A percentile compares a stretch with the other conserved stretches of the same genome.
Conservation (phyloP, 2,113 vertebrate species). For the Oncorhynchus tshawytscha region DNA sequence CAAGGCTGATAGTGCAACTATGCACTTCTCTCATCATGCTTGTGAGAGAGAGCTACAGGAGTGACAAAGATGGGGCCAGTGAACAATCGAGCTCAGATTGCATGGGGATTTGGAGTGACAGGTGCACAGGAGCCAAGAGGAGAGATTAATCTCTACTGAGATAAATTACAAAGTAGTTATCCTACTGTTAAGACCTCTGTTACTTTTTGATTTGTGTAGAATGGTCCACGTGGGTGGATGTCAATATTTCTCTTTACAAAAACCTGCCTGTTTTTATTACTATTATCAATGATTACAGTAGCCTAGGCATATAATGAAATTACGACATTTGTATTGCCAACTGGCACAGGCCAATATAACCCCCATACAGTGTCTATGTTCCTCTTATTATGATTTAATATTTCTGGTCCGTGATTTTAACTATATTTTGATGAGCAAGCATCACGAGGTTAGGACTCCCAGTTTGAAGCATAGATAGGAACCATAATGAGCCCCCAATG, state of each 20-base stretch:
- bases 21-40: neutral
- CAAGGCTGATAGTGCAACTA: neutral
- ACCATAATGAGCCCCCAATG: conserved; percentile 18
- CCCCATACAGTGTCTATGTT: no score
- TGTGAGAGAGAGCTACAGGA: neutral
- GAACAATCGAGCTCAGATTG: neutral
- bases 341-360: no score
- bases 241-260: neutral
- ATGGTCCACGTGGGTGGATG: neutral
- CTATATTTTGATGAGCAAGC: neutral
- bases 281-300: neutral
- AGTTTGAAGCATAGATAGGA: no score
- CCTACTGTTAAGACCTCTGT: neutral
- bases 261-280: neutral
- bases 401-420: neutral
- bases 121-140: neutral
- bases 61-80: neutral
- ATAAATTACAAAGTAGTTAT: neutral
- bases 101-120: neutral
- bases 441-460: neutral
- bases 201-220: neutral
- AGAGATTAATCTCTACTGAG: neutral
- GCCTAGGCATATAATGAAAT: neutral
- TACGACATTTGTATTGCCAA: no score
- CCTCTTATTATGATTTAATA: no score